Base-by-base conservation (phyloP, 2,113 vertebrate genomes). In the Forbesichthys agassizii region DNA sequence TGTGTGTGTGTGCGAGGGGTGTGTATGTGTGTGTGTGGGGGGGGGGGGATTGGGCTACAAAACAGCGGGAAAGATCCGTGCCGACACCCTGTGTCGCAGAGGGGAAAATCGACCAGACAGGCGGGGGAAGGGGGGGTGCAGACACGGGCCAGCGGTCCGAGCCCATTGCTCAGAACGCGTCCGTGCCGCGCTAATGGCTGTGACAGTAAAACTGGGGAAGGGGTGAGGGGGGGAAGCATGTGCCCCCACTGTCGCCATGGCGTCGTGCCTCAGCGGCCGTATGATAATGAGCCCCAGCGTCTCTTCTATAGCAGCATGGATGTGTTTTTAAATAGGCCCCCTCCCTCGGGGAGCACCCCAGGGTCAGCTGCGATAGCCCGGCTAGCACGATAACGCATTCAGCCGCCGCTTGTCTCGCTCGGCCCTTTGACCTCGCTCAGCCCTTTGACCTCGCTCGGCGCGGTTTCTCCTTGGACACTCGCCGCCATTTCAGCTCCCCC, bases 51-150 rank as follows among this genome's bases (percentile, higher is more conserved):
- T 81, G 84, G 82, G 93, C 93, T 90, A 88, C 88, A 20, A 92
- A 92, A 92, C 92, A 86, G 93, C 92, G 90, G 94, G 96, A 2
- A 93, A 98, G 96, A 99, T 99, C 93, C 90, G 84, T 95, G 95
- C 93, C 95, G 97, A 98, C 96, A 98, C 94, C 96, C 95, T 93
- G 89, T 95, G 94, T 96, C 84, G 90, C 93, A 93, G 91, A 89
- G 94, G 93, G 94, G 92, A 93, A 97, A 98, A 99, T 99, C 91
- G 94, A 98, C 98, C 94, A 95, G 97, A 99, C 96, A 99, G 96
- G 96, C 95, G 94, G 94, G 93, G 91, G 93, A 94, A 94, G 93
- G 96, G 92, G 80, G 89, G 94, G 95, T 94, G 95, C 94, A 91
- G 95, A 94, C 94, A 94, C 53, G 94, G 96, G 96, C 96, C 96